Base-by-base conservation (phyloP, 2,888 invertebrate genomes). In the Folsomia candida region DNA sequence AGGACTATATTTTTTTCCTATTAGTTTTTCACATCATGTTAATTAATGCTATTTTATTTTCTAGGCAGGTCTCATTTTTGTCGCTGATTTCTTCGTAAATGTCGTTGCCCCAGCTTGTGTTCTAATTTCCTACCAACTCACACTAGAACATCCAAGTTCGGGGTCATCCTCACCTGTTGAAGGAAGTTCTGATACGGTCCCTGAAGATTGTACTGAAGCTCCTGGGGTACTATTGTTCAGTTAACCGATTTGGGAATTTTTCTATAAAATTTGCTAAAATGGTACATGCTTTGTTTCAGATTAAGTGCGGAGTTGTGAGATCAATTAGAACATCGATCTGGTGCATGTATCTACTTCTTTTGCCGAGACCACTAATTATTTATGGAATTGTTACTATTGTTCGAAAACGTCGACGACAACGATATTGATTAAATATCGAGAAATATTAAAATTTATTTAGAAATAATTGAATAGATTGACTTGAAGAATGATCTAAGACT, bases 251-350 rank as follows among this genome's bases (percentile, higher is more conserved):
- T 24, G 26, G 9, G 4, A 22, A 24, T 60, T 11, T 24, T 20
- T 25, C 24, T n/a, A 24, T 25, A 3, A 11, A 59, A 59, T 59
- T n/a, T 37, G 22, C 57, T 11, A 20, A n/a, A 20, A 22, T 57
- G 57, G 25, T 60, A 9, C 27, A 29, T 20, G 29, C 51, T 51
- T 64, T 64, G 4, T 28, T 22, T 2, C 18, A 64, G 63, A 11
- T 37, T 2, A 64, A 64, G 22, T 64, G 63, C 22, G 63, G 47
- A 37, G 26, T 51, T 14, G 63, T 64, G 2, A 24, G 22, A 9
- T 64, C 63, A 22, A 64, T 64, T 22, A 29, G 63, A 51, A 64
- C 63, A 20, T 64, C 63, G 9, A 22, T 64, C 6, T 64, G 63
- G 63, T 64, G 63, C 51, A 64, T 64, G 63, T 51, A 20, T 25